These are phyloP conservation scores for Pygocentrus nattereri DNA, from an alignment of 2,797 vertebrate genomes.

Conservation along the genomic window DNA sequence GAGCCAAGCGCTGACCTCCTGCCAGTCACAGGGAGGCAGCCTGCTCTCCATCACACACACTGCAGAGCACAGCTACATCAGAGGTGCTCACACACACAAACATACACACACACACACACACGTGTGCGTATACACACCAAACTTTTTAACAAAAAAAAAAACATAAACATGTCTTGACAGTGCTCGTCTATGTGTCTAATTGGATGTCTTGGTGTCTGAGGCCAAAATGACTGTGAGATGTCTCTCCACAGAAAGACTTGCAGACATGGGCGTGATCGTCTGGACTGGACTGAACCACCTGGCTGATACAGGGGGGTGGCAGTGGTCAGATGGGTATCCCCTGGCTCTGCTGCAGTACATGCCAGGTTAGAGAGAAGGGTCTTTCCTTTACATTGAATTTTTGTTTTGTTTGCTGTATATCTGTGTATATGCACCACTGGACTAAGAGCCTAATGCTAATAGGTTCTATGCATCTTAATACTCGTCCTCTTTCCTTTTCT, in stretches of 20 bases:
- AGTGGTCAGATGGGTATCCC: constrained; percentile 91
- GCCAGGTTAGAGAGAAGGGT: constrained; percentile 65
- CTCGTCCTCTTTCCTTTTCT: not conserved
- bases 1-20: constrained; percentile 86
- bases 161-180: not conserved
- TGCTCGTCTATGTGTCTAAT: not conserved
- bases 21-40: constrained; percentile 88
- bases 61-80: constrained; percentile 87
- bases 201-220: not conserved
- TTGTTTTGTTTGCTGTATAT: not conserved
- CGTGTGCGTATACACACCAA: no score
- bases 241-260: constrained; percentile 80
- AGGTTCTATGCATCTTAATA: constrained; percentile 4
- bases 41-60: constrained; percentile 86
- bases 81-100: constrained; percentile 67
- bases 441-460: no score
- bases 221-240: constrained; percentile 9
- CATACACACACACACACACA: not conserved
- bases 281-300: constrained; percentile 92
- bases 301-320: constrained; percentile 86
- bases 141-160: no score
- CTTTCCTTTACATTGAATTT: not conserved
- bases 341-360: constrained; percentile 86
- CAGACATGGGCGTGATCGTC: constrained; percentile 75
- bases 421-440: no score